Percentiles rank a stretch among this genome's conserved stretches.
Conservation (phyloP, 2,888 invertebrate species). For the Calliopum simillimum region DNA sequence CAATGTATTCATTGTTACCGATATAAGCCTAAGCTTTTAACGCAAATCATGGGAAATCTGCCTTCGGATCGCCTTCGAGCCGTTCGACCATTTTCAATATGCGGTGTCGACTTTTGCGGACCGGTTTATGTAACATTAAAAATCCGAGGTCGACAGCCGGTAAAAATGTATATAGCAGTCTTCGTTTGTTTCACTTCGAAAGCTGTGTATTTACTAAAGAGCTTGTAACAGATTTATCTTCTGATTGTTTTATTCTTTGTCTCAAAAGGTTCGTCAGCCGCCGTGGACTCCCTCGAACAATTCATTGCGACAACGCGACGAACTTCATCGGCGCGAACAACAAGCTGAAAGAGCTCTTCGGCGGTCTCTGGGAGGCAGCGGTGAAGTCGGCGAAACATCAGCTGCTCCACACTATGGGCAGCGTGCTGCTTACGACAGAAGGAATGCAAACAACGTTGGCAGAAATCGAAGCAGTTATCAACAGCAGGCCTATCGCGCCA, state of each 20-base stretch:
- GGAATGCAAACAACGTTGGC: constrained; percentile 37
- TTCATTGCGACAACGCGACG: too few relatives aligned
- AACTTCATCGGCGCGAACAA: too few relatives aligned
- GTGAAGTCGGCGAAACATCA: constrained; percentile 25
- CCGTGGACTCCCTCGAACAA: too few relatives aligned
- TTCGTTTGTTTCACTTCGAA: constrained; percentile 19
- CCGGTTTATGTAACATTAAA: too few relatives aligned
- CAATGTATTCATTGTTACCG: constrained; percentile 21
- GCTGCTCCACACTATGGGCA: constrained; percentile 30
- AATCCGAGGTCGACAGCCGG: too few relatives aligned
- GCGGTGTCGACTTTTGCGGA: too few relatives aligned
- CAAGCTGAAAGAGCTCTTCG: constrained; percentile 20
- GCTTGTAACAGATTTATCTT: neutral
- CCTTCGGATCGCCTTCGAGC: too few relatives aligned
- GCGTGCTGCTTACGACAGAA: constrained; percentile 35
- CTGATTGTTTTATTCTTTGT: too few relatives aligned
- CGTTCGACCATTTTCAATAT: too few relatives aligned
- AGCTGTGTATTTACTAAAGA: constrained; percentile 17
- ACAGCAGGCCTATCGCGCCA: constrained; percentile 44
- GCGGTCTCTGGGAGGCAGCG: constrained; percentile 33
- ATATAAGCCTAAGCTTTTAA: constrained; percentile 19
- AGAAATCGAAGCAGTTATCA: constrained; percentile 45
- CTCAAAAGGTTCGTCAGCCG: too few relatives aligned
- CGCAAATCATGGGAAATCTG: too few relatives aligned
- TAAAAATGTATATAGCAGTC: too few relatives aligned